These are phyloP conservation scores for Nannospalax galili DNA, from an alignment of 2,113 vertebrate genomes.

Conservation along the genomic window DNA sequence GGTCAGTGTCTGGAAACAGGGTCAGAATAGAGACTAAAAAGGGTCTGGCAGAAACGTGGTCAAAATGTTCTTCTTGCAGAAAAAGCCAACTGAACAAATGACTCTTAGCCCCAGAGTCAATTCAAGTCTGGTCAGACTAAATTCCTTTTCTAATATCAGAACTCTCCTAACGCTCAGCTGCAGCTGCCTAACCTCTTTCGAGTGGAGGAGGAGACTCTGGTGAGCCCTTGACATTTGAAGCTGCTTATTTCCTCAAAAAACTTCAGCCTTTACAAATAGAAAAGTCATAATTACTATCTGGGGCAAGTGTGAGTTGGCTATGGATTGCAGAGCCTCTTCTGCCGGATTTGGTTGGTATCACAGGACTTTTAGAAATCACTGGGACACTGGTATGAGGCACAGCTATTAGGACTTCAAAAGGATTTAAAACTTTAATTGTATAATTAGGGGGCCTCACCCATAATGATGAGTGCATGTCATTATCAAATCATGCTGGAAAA, in stretches of 20 bases:
- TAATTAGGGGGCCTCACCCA: constrained; percentile 72
- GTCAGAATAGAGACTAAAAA: constrained; percentile 27
- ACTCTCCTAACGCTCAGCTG: background rate
- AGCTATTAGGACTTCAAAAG: constrained; percentile 71
- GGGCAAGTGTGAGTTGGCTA: constrained; percentile 75
- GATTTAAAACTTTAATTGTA: constrained; percentile 69
- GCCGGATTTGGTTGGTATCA: constrained; percentile 74
- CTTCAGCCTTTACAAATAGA: constrained; percentile 74
- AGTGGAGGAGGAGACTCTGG: constrained; percentile 35
- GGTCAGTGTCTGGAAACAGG: background rate
- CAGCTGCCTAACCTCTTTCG: constrained; percentile 53
- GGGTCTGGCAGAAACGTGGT: constrained; percentile 24
- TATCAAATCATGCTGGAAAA: constrained; percentile 70
- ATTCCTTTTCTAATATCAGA: constrained; percentile 70
- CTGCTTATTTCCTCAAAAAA: constrained; percentile 76
- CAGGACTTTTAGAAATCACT: constrained; percentile 70
- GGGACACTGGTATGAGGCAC: constrained; percentile 7
- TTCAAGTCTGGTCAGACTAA: constrained; percentile 52
- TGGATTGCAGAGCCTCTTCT: constrained; percentile 66
- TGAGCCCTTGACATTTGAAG: constrained; percentile 78
- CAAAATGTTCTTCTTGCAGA: constrained; percentile 47
- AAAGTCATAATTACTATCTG: constrained; percentile 77
- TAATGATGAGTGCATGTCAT: constrained; percentile 67
- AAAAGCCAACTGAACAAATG: constrained; percentile 55
- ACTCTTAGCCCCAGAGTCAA: constrained; percentile 50